A percentile compares a stretch with the other conserved stretches of the same genome.
Evolutionary conservation across 1,140 invertebrate genomes (phyloP).

Genomic region (Drosophila jambulina): DNA sequence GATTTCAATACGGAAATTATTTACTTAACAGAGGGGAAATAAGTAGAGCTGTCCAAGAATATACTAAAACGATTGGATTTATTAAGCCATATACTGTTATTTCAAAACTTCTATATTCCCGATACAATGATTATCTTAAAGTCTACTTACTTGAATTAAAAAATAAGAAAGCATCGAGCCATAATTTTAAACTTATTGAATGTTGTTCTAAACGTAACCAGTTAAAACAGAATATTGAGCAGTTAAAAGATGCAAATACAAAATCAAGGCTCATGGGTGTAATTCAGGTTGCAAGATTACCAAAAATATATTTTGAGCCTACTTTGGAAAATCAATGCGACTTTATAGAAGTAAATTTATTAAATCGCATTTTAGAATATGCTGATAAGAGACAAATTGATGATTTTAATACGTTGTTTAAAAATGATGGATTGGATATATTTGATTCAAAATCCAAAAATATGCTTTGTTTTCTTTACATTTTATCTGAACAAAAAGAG

Average conservation of each 20-base stretch:
- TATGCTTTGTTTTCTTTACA: slow-evolving; percentile 47
- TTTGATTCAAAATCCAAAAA: slow-evolving; percentile 27
- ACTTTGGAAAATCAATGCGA: not conserved
- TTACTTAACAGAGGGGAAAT: slow-evolving; percentile 45
- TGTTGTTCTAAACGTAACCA: slow-evolving; percentile 49
- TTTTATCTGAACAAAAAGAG: slow-evolving; percentile 43
- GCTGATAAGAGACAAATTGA: slow-evolving; percentile 16
- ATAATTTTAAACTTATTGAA: slow-evolving; percentile 38
- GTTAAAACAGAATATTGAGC: slow-evolving; percentile 13
- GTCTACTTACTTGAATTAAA: slow-evolving; percentile 49
- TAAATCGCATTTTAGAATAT: slow-evolving; percentile 43
- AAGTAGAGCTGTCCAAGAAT: slow-evolving; percentile 48
- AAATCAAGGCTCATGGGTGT: slow-evolving; percentile 1
- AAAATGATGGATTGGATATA: slow-evolving; percentile 22
- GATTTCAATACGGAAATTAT: slow-evolving; percentile 62
- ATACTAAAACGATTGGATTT: slow-evolving; percentile 55
- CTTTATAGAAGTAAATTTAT: slow-evolving; percentile 34
- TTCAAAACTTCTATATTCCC: slow-evolving; percentile 53
- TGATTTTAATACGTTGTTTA: slow-evolving; percentile 13
- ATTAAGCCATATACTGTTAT: slow-evolving; percentile 63
- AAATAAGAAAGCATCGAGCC: slow-evolving; percentile 5
- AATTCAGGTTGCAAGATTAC: slow-evolving; percentile 20
- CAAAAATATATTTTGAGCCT: slow-evolving; percentile 17
- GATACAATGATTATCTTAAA: slow-evolving; percentile 46
- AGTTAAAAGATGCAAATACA: not conserved